Evolutionary conservation across 2,797 vertebrate genomes (phyloP), one percentile per base, ranked within the genome.

Genomic region (Ciconia nigra): DNA sequence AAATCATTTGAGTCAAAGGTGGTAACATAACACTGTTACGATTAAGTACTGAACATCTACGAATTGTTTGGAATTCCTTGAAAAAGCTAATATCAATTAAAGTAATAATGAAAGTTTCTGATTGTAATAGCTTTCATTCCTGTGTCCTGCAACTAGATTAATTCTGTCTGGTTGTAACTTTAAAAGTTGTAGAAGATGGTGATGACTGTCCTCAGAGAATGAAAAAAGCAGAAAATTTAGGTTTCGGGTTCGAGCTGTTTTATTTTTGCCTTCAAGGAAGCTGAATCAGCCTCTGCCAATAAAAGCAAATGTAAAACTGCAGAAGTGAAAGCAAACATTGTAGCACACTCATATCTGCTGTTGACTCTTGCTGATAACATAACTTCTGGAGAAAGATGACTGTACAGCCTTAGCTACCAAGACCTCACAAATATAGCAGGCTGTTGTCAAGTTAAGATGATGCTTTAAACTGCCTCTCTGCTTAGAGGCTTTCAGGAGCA

Each of bases 271-370:
- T 39, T 81, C 13, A 57, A 52, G 42, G 46, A 83, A 55, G 41
- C 29, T 78, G 57, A 82, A 31, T n/a, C 65, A 18, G 8, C 37
- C 12, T 70, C 25, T 26, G 12, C 15, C 59, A 88, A 69, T 77
- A 55, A 63, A 66, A 82, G 33, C 21, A 29, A 63, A 77, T 18
- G 5, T 51, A 37, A 39, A 81, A 41, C 19, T 25, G 17, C 28
- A 65, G 41, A 67, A 72, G 22, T 59, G 71, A 82, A 82, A 51
- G 35, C 19, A 76, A 16, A 51, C 15, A 15, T 25, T 14, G 26
- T 42, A 42, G 42, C 1, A 0, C 9, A 5, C n/a, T 67, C 10
- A 0, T 46, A 66, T 33, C 35, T 58, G 9, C 28, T 57, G 5
- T 65, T 51, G 41, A 25, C 35, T 83, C 21, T 46, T 70, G 52